Evolutionary conservation across 2,888 invertebrate genomes (phyloP), one percentile per base, ranked within the genome.

Genomic region (Temnothorax ravouxi): DNA sequence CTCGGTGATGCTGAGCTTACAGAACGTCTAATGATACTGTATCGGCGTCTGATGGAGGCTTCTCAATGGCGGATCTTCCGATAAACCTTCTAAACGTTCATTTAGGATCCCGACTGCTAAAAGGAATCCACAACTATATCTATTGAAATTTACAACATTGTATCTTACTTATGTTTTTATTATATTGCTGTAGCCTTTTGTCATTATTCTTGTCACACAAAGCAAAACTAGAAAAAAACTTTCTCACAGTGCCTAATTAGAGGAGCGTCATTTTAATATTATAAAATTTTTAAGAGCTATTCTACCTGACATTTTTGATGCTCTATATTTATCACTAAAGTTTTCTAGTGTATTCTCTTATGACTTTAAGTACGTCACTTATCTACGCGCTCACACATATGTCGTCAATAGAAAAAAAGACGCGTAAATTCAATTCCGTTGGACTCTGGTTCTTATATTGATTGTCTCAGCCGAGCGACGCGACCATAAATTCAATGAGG

Each of bases 11-110:
- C 86, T 83, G 90, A 86, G 88, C 71, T 90, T 77, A 88, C 85
- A 83, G 86, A 89, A 89, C 88, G 88, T 85, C 82, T 89, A 90
- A 84, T 87, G 75, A 89, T 88, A 87, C 84, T 83, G 84, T 86
- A 90, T 84, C 76, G 81, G 61, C 82, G 62, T 77, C 72, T 9
- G 41, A 67, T n/a, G 54, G 13, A 15, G 41, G 69, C 15, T 52
- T 66, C 21, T 21, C 76, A 52, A n/a, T 69, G 21, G 69, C 25
- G 8, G 11, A 41, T 2, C 71, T 52, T 41, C 8, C 54, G 71
- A 77, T 69, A 77, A 69, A 41, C 18, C 13, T 13, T 9, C n/a
- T 77, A 77, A 77, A 71, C 0, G 41, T 1, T 54, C 25, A 2
- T n/a, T 52, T 77, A 77, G 25, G 54, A n/a, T 9, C n/a, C n/a